These are phyloP conservation scores for Sminthopsis crassicaudata DNA, from an alignment of 2,113 vertebrate species.

Conservation along the genomic window DNA sequence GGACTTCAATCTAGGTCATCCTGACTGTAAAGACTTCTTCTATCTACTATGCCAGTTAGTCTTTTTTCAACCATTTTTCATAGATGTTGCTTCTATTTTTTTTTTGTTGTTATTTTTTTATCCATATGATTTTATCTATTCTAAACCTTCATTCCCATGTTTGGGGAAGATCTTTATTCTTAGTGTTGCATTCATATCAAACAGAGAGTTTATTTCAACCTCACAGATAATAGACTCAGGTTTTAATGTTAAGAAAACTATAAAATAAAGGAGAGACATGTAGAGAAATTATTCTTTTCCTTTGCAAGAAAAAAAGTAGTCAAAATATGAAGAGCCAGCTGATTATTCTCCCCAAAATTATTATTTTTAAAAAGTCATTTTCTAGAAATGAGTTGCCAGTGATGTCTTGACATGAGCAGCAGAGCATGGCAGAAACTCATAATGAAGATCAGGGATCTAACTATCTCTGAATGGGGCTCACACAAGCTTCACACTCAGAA, in stretches of 20 bases:
- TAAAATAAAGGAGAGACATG: neutral
- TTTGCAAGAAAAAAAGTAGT: neutral
- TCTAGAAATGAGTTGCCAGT: slow-evolving; percentile 11
- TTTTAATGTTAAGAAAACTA: neutral
- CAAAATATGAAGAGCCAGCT: neutral
- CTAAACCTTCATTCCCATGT: neutral
- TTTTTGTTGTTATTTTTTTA: neutral
- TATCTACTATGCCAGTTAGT: neutral
- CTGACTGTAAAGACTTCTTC: neutral
- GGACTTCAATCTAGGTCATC: neutral
- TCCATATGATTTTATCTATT: neutral
- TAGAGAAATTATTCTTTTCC: neutral
- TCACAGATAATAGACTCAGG: neutral
- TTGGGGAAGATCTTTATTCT: neutral
- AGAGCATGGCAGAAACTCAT: slow-evolving; percentile 61
- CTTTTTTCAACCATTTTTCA: neutral
- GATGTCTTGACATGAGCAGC: slow-evolving; percentile 60
- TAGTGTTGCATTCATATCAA: neutral
- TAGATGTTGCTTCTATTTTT: neutral
- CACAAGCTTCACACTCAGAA: slow-evolving; percentile 75
- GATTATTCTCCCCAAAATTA: neutral
- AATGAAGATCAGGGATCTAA: slow-evolving; percentile 74
- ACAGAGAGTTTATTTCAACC: neutral
- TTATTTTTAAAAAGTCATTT: neutral
- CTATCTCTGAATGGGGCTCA: slow-evolving; percentile 76